These are phyloP conservation scores for Pogonocichla stellata DNA, from an alignment of 2,113 vertebrate species.

Conservation along the genomic window DNA sequence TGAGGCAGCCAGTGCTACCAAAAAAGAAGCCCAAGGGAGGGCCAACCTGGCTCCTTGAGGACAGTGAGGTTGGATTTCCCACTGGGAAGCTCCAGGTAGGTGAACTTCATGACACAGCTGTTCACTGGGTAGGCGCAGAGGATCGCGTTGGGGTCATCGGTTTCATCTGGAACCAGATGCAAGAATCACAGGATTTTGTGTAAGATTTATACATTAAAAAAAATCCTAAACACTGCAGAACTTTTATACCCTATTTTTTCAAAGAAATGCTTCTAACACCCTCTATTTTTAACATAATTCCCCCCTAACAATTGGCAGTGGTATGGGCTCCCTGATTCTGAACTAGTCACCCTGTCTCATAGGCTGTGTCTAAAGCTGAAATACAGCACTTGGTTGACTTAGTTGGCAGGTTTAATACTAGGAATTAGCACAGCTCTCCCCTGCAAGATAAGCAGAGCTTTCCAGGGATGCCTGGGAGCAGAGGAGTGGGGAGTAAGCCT, in stretches of 20 bases:
- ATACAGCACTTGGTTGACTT: neutral
- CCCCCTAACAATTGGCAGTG: neutral
- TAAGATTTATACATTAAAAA: neutral
- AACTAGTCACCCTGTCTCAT: neutral
- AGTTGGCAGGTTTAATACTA: neutral
- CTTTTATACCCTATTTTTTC: neutral
- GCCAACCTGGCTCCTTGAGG: slow-evolving; percentile 89
- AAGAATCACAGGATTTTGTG: neutral
- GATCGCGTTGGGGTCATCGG: slow-evolving; percentile 79
- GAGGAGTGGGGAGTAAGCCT: neutral
- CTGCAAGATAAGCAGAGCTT: neutral
- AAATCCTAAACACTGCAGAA: neutral
- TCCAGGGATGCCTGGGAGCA: neutral
- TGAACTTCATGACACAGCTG: slow-evolving; percentile 97
- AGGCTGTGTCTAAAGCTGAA: neutral
- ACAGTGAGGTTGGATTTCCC: slow-evolving; percentile 88
- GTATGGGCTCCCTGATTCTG: neutral
- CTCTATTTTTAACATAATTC: neutral
- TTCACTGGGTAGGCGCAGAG: slow-evolving; percentile 89
- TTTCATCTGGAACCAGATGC: slow-evolving; percentile 70
- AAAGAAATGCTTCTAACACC: neutral
- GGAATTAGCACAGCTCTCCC: neutral
- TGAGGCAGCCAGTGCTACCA: neutral
- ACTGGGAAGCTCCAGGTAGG: slow-evolving; percentile 87
- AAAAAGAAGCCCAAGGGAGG: neutral